Percentiles rank a stretch among this genome's conserved stretches.
These are phyloP conservation scores for Campoletis sonorensis DNA, from an alignment of 1,140 invertebrate genomes.

Conservation along the genomic window DNA sequence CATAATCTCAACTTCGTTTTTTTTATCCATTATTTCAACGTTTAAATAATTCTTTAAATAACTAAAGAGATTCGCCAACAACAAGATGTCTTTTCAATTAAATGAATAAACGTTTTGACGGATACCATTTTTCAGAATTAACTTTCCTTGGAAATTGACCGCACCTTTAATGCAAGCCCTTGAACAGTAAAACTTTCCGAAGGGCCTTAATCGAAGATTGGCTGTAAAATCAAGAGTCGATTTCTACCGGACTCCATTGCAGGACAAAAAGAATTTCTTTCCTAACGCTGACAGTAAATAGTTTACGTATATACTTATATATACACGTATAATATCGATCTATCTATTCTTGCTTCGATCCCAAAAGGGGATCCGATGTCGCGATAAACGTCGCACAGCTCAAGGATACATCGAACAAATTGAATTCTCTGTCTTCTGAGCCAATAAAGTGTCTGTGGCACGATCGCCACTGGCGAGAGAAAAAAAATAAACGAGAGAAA, in stretches of 20 bases:
- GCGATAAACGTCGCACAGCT: slow-evolving; percentile 19
- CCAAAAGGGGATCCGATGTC: slow-evolving; percentile 15
- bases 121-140: too few relatives aligned
- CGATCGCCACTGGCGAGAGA: background rate
- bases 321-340: background rate
- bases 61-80: too few relatives aligned
- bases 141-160: too few relatives aligned
- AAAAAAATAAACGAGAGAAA: too few relatives aligned
- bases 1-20: too few relatives aligned
- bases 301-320: background rate
- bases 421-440: slow-evolving; percentile 6
- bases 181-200: background rate
- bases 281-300: background rate
- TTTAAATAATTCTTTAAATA: too few relatives aligned
- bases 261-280: background rate
- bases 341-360: background rate
- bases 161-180: too few relatives aligned
- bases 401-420: slow-evolving; percentile 28
- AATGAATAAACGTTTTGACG: too few relatives aligned
- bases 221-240: background rate
- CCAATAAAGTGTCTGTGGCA: background rate
- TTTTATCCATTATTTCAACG: too few relatives aligned
- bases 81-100: too few relatives aligned
- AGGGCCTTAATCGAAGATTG: background rate
- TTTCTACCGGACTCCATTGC: background rate